phyloP scores from a whole-genome alignment of 1,140 invertebrate species.

The Pogonomyrmex barbatus region DNA sequence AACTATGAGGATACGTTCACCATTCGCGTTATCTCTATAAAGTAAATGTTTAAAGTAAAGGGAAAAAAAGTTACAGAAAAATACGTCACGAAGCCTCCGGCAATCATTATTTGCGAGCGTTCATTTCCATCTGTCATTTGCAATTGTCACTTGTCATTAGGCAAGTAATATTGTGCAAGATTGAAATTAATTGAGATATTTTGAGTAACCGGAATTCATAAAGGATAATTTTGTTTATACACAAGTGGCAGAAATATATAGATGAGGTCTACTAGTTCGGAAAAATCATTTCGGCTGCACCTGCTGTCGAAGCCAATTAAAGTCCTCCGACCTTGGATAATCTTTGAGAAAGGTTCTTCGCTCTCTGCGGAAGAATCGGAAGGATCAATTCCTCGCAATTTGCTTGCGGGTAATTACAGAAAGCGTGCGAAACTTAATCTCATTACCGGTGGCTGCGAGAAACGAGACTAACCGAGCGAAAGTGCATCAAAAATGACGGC shows the following conservation, averaged over 20 bases:
- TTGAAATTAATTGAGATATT: not conserved
- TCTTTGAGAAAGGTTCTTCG: not conserved
- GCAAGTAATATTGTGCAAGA: not conserved
- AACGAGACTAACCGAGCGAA: conserved; percentile 54
- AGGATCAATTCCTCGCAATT: conserved; percentile 58
- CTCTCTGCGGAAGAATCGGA: not conserved
- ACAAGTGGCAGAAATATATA: not conserved
- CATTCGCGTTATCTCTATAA: not conserved
- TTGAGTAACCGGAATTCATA: not conserved
- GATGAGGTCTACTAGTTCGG: not conserved
- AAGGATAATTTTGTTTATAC: not conserved
- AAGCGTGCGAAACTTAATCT: conserved; percentile 44
- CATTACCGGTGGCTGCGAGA: conserved; percentile 28
- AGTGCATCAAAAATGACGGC: conserved; percentile 34
- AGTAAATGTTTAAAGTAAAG: not conserved
- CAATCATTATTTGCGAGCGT: not conserved
- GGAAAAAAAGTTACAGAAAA: not conserved
- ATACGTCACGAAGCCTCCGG: not conserved
- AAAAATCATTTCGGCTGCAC: conserved; percentile 20
- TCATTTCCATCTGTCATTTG: not conserved
- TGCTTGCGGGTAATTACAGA: conserved; percentile 47
- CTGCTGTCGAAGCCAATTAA: conserved; percentile 47
- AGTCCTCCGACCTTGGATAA: conserved; percentile 1
- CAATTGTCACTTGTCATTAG: not conserved
- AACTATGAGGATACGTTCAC: not conserved